Evolutionary conservation across 2,888 invertebrate genomes (phyloP).

Genomic region (Epinotia bilunana): DNA sequence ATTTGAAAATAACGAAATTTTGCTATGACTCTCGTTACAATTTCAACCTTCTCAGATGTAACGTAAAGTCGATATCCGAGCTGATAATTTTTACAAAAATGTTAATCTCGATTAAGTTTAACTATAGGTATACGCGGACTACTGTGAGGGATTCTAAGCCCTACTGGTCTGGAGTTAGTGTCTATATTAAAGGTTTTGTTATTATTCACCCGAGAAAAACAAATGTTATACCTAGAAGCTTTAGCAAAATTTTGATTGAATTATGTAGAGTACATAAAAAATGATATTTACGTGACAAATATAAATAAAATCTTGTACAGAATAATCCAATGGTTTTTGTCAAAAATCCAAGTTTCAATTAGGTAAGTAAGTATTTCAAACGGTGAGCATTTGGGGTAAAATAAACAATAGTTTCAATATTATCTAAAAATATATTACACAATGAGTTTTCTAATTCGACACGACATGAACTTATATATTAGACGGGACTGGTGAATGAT

Average conservation of each 20-base stretch:
- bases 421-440: constrained; percentile 43
- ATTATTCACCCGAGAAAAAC: neutral
- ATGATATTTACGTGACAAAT: neutral
- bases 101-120: neutral
- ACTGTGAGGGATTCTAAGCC: neutral
- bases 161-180: neutral
- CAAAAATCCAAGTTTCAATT: neutral
- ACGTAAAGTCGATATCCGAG: neutral
- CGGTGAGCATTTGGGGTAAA: neutral
- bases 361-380: neutral
- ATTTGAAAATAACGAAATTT: neutral
- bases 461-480: constrained; percentile 29
- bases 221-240: too few species aligned
- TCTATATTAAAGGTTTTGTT: neutral
- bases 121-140: neutral
- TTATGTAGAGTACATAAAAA: neutral
- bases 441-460: constrained; percentile 38
- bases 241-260: neutral
- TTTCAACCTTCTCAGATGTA: neutral
- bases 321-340: neutral
- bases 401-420: constrained; percentile 17
- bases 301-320: neutral
- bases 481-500: constrained; percentile 20
- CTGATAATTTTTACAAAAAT: neutral
- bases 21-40: neutral